Evolutionary conservation across 2,113 vertebrate genomes (phyloP), one percentile per base, ranked within the genome.

Genomic region (Scalopus aquaticus): DNA sequence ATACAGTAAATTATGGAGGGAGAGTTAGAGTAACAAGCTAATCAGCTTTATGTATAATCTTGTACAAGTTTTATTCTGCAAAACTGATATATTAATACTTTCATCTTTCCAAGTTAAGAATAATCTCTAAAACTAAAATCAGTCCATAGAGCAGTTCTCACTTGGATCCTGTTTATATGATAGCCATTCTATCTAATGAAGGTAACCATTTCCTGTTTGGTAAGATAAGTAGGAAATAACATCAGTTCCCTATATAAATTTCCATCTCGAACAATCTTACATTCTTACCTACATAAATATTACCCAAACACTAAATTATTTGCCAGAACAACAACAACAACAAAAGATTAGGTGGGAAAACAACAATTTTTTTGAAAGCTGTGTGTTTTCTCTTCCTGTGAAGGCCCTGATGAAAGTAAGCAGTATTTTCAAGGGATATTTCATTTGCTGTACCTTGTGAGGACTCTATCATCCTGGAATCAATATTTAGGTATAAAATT

Each of bases 41-140:
- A 54, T 74, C 35, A 85, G 3, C 2, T 39, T 15, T 73, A 30
- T 35, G 2, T 81, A 44, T 35, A 91, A 73, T 78, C 58, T n/a
- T 20, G 20, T 24, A 19, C 32, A 72, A 12, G 28, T 70, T 90
- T 85, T 56, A 80, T 79, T 84, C 24, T 83, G 8, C 4, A 91
- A 94, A 76, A 64, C 6, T 76, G 20, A 44, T 16, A 16, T 65
- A 9, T 56, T 89, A 86, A 32, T 56, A 62, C 65, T 95, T 91
- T 65, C 37, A 65, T 80, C 69, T 83, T 85, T 12, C 9, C 19
- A 64, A 24, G 3, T 69, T 85, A 69, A 91, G 54, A 49, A 56
- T 51, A 35, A 28, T 60, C 30, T 85, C 7, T 86, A 42, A 85
- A 72, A 67, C 94, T 76, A 65, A n/a, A n/a, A 46, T 84, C 30